Evolutionary conservation across 2,888 invertebrate species (phyloP).

Genomic region (Agonopterix alstromeriana): DNA sequence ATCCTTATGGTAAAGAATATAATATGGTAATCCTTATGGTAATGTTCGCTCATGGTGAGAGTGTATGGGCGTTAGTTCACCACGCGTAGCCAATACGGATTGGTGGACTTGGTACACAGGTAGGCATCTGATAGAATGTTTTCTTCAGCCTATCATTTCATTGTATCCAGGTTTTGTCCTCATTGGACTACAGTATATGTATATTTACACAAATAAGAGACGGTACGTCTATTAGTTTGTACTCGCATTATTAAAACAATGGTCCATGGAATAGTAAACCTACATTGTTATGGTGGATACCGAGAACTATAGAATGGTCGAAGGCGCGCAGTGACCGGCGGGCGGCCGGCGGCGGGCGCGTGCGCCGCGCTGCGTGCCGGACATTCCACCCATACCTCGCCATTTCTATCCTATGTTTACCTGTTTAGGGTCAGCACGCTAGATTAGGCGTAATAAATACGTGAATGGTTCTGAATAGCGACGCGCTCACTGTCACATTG

Average conservation of each 20-base stretch:
- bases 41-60: too few relatives aligned
- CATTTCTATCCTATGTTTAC: neutral
- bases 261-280: constrained; percentile 3
- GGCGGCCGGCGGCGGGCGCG: constrained; percentile 2
- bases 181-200: too few relatives aligned
- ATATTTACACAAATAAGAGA: too few relatives aligned
- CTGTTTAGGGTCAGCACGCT: neutral
- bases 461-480: too few relatives aligned
- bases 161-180: too few relatives aligned
- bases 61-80: neutral
- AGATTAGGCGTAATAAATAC: too few relatives aligned
- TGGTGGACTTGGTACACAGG: neutral
- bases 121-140: too few relatives aligned
- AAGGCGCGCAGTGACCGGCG: neutral
- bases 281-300: constrained; percentile 3
- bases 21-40: too few relatives aligned
- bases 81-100: neutral
- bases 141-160: too few relatives aligned
- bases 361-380: neutral
- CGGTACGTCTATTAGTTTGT: constrained; percentile 10
- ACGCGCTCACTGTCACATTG: too few relatives aligned
- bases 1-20: too few relatives aligned
- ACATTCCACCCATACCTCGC: neutral
- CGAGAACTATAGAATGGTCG: neutral
- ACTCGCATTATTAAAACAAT: neutral